A percentile compares a stretch with the other conserved stretches of the same genome.
phyloP scores from a whole-genome alignment of 2,888 invertebrate genomes.

The Portevinia maculata region DNA sequence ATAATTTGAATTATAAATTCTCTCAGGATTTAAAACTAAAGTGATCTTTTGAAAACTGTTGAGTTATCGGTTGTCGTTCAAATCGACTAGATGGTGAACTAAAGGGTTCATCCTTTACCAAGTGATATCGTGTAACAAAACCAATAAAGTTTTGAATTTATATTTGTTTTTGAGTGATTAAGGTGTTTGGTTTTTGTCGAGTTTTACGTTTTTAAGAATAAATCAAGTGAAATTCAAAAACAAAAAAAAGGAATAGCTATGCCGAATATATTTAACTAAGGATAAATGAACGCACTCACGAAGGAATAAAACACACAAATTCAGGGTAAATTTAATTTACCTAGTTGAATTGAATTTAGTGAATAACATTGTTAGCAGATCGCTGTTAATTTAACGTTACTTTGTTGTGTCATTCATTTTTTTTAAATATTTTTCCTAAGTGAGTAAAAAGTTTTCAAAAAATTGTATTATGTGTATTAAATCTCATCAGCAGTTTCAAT shows the following conservation, averaged over 20 bases:
- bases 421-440: too few relatives aligned
- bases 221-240: neutral
- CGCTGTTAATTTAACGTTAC: too few relatives aligned
- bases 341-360: too few relatives aligned
- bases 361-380: too few relatives aligned
- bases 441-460: too few relatives aligned
- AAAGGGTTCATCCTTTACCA: slow-evolving; percentile 28
- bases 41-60: slow-evolving; percentile 66
- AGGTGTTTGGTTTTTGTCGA: neutral
- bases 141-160: slow-evolving; percentile 29
- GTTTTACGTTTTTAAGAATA: neutral
- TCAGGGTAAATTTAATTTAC: too few relatives aligned
- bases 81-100: slow-evolving; percentile 70
- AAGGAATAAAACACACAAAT: too few relatives aligned
- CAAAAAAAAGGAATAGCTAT: neutral
- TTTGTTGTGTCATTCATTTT: too few relatives aligned
- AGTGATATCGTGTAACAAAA: slow-evolving; percentile 59
- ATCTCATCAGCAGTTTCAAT: too few relatives aligned
- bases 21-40: slow-evolving; percentile 75
- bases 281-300: too few relatives aligned
- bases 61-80: slow-evolving; percentile 75
- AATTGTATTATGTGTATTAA: too few relatives aligned
- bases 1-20: slow-evolving; percentile 55
- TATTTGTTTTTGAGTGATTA: neutral
- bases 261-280: too few relatives aligned